Percentiles rank a stretch among this genome's conserved stretches.
Evolutionary conservation across 2,113 vertebrate genomes (phyloP).

Genomic region (Zosterops lateralis): DNA sequence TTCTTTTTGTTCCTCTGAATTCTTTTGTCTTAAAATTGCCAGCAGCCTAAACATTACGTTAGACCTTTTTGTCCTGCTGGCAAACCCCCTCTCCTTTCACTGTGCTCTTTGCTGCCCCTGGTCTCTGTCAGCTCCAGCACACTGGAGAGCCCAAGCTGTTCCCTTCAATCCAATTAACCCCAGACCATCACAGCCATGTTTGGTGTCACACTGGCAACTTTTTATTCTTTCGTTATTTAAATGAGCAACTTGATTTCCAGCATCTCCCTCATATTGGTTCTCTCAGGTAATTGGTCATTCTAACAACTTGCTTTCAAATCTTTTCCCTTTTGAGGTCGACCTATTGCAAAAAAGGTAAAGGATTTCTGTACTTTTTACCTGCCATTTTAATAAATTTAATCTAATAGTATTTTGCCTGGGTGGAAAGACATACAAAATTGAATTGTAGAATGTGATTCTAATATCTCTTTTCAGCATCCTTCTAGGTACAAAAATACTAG

Average conservation of each 20-base stretch:
- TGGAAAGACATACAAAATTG: background rate
- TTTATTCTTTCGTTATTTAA: slow-evolving; percentile 29
- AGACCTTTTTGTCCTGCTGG: background rate
- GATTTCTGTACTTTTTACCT: background rate
- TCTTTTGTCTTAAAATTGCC: slow-evolving; percentile 32
- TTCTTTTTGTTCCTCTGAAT: background rate
- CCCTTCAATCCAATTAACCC: slow-evolving; percentile 58
- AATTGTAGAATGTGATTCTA: background rate
- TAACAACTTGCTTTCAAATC: background rate
- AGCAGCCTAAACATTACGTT: slow-evolving; percentile 19
- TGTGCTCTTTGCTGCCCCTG: slow-evolving; percentile 11
- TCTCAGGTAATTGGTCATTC: slow-evolving; percentile 12
- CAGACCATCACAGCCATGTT: background rate
- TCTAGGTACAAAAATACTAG: background rate
- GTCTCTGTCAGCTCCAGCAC: slow-evolving; percentile 6
- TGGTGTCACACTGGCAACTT: background rate
- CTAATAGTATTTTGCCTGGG: background rate
- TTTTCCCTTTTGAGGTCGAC: background rate
- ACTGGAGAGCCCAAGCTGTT: slow-evolving; percentile 4
- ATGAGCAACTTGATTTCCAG: slow-evolving; percentile 19
- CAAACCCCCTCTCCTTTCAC: background rate
- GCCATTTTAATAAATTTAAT: background rate
- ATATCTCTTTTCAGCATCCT: background rate
- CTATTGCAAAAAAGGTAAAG: background rate
- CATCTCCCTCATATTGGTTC: background rate